These are phyloP conservation scores for Oasisia sp. DNA, from an alignment of 2,888 invertebrate species.

Conservation along the genomic window DNA sequence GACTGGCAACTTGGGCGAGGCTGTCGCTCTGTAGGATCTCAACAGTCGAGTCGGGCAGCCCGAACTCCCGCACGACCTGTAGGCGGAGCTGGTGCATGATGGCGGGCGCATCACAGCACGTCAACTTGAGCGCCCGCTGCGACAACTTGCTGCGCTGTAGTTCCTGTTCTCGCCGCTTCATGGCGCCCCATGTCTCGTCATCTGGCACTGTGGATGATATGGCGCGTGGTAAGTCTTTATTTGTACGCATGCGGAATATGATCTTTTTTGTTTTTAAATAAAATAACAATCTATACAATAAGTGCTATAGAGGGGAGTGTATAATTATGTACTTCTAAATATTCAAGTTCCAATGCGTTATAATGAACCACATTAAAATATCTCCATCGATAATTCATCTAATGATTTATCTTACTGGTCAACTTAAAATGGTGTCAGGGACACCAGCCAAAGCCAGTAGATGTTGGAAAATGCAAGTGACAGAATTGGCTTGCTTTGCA, in stretches of 20 bases:
- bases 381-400: too few species aligned
- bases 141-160: conserved; percentile 76
- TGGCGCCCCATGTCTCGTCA: conserved; percentile 78
- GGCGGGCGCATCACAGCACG: conserved; percentile 76
- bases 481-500: too few species aligned
- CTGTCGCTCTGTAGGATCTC: conserved; percentile 72
- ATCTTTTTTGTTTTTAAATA: too few species aligned
- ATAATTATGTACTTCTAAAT: too few species aligned
- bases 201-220: conserved; percentile 75
- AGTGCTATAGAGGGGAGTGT: too few species aligned
- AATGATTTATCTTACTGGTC: too few species aligned
- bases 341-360: too few species aligned
- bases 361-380: too few species aligned
- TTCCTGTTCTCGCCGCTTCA: conserved; percentile 87
- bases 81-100: conserved; percentile 79
- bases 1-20: background rate
- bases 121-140: conserved; percentile 81
- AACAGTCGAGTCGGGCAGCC: conserved; percentile 88
- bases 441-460: too few species aligned
- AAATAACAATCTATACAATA: too few species aligned
- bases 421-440: too few species aligned
- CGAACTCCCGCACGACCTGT: conserved; percentile 92
- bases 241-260: background rate
- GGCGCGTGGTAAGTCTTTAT: background rate
- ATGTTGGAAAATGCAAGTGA: too few species aligned